Percentiles rank a stretch among this genome's conserved stretches.
These are phyloP conservation scores for Drosophila ohnishii DNA, from an alignment of 1,140 invertebrate species.

Conservation along the genomic window DNA sequence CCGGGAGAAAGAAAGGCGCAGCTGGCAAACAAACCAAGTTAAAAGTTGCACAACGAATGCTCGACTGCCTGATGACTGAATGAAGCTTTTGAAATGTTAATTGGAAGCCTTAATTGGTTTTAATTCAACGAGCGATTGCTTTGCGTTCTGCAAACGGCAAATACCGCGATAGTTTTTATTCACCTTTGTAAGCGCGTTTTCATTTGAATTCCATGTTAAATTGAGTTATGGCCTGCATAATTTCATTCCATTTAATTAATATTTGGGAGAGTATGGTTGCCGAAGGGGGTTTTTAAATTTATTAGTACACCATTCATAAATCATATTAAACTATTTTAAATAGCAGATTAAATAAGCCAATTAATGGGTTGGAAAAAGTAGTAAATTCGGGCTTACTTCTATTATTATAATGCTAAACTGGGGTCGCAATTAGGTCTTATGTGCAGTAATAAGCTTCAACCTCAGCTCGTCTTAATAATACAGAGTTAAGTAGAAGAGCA, in stretches of 20 bases:
- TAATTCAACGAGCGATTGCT: slow-evolving; percentile 30
- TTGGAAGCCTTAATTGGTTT: slow-evolving; percentile 48
- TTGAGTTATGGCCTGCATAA: slow-evolving; percentile 13
- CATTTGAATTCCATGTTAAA: slow-evolving; percentile 15
- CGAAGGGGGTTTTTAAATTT: no score
- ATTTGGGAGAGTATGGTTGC: neutral
- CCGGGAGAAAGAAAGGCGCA: slow-evolving; percentile 5
- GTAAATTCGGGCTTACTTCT: neutral
- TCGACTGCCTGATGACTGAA: slow-evolving; percentile 44
- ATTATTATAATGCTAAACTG: neutral
- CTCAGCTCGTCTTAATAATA: neutral
- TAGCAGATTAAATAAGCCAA: neutral
- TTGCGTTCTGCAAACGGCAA: slow-evolving; percentile 9
- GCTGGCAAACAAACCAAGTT: slow-evolving; percentile 34
- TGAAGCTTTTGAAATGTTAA: slow-evolving; percentile 47
- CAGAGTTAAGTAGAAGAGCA: neutral
- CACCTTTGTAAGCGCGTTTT: slow-evolving; percentile 11
- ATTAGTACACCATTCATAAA: neutral
- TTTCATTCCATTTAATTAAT: neutral
- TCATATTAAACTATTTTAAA: neutral
- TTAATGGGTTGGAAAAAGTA: neutral
- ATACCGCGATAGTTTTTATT: slow-evolving; percentile 4
- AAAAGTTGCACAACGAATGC: slow-evolving; percentile 40
- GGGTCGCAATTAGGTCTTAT: neutral
- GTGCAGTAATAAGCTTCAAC: neutral